phyloP scores from a whole-genome alignment of 2,888 invertebrate species.

The Euphydryas editha region DNA sequence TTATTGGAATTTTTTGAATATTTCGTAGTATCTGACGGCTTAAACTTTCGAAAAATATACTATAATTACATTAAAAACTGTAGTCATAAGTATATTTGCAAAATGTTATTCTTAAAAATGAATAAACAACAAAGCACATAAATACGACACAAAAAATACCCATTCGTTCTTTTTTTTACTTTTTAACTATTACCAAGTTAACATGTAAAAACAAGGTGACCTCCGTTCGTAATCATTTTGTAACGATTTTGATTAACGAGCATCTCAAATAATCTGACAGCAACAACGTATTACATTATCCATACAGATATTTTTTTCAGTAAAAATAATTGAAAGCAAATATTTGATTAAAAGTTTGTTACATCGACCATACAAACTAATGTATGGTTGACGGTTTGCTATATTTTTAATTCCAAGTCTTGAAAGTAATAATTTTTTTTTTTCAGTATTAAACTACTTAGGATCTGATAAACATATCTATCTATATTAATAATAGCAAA shows the following conservation, averaged over 20 bases:
- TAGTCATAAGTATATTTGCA: background rate
- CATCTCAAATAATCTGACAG: background rate
- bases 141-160: background rate
- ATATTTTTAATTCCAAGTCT: too few relatives aligned
- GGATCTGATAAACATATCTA: too few relatives aligned
- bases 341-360: too few relatives aligned
- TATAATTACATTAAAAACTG: background rate
- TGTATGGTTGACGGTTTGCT: too few relatives aligned
- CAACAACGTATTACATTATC: background rate
- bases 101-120: background rate
- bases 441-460: too few relatives aligned
- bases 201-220: slow-evolving; percentile 5
- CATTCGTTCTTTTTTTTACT: background rate
- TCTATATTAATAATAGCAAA: too few relatives aligned
- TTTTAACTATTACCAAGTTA: slow-evolving; percentile 2
- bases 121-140: background rate
- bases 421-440: too few relatives aligned
- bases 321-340: background rate
- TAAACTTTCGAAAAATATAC: too few relatives aligned
- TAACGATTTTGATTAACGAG: slow-evolving; percentile 9
- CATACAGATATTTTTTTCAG: background rate
- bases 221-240: background rate
- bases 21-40: too few relatives aligned
- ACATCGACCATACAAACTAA: too few relatives aligned
- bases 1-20: too few relatives aligned